Percentiles rank a stretch among this genome's conserved stretches.
phyloP scores from a whole-genome alignment of 53 echinoderm and acorn worm species.

The Echinometra lucunter region DNA sequence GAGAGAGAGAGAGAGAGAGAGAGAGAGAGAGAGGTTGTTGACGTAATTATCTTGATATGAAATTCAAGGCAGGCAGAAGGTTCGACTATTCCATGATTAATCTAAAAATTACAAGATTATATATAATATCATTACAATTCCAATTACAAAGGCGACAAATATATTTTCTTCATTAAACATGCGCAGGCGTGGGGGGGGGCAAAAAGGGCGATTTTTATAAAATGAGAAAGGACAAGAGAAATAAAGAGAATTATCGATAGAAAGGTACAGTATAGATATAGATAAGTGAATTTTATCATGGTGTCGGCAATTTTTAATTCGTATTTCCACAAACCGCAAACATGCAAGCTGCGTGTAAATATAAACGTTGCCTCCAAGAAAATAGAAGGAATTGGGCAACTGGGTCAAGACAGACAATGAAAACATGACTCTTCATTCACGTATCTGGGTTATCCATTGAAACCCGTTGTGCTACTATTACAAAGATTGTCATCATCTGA shows the following conservation, averaged over 20 bases:
- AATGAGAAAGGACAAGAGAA: not conserved
- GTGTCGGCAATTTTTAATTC: conserved; percentile 32
- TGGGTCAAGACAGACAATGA: conserved; percentile 48
- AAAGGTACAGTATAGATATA: not conserved
- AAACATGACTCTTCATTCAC: not conserved
- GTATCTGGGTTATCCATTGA: conserved; percentile 57
- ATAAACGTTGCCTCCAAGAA: not conserved
- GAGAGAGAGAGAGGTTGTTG: not conserved
- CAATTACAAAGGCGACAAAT: too few species aligned
- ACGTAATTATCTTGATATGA: not conserved
- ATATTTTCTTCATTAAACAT: too few species aligned
- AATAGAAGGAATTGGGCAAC: conserved; percentile 36
- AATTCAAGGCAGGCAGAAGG: not conserved
- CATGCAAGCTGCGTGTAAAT: not conserved
- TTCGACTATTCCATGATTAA: too few species aligned
- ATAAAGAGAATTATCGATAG: not conserved
- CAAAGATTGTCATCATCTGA: conserved; percentile 66
- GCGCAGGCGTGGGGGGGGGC: not conserved
- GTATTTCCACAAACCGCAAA: conserved; percentile 1
- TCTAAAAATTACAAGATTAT: too few species aligned
- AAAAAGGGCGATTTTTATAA: not conserved
- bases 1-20: conserved; percentile 1
- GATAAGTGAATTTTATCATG: conserved; percentile 18
- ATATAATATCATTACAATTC: too few species aligned
- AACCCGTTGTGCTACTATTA: conserved; percentile 7